These are phyloP conservation scores for Eleginops maclovinus DNA, from an alignment of 2,113 vertebrate species.

Conservation along the genomic window DNA sequence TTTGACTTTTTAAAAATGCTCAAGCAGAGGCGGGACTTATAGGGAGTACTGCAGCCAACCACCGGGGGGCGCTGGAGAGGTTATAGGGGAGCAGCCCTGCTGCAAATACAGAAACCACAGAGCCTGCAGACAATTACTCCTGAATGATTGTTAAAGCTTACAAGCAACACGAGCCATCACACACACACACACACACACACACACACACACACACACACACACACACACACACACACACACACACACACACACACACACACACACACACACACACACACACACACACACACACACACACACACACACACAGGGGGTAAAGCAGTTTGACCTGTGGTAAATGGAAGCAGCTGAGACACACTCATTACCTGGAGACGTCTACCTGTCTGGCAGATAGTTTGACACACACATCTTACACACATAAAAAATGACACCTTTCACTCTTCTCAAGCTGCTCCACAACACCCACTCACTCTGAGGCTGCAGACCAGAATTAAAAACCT, in stretches of 20 bases:
- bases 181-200: slow-evolving; percentile 18
- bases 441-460: slow-evolving; percentile 25
- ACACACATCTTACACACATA: slow-evolving; percentile 55
- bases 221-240: too few relatives aligned
- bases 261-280: too few relatives aligned
- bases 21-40: too few relatives aligned
- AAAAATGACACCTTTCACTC: slow-evolving; percentile 41
- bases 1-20: too few relatives aligned
- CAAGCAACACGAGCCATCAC: slow-evolving; percentile 18
- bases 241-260: too few relatives aligned
- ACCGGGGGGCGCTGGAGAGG: too few relatives aligned
- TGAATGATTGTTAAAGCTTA: slow-evolving; percentile 50
- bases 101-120: slow-evolving; percentile 35
- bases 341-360: slow-evolving; percentile 30
- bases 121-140: slow-evolving; percentile 42
- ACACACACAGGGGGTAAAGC: slow-evolving; percentile 25
- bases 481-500: too few relatives aligned
- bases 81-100: too few relatives aligned
- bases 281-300: slow-evolving; percentile 3
- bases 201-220: neutral
- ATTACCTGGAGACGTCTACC: slow-evolving; percentile 57
- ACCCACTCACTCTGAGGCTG: too few relatives aligned
- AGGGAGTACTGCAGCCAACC: too few relatives aligned
- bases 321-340: slow-evolving; percentile 34
- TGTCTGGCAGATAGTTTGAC: slow-evolving; percentile 71